phyloP scores from a whole-genome alignment of 2,113 vertebrate genomes.

The Prochilodus magdalenae region DNA sequence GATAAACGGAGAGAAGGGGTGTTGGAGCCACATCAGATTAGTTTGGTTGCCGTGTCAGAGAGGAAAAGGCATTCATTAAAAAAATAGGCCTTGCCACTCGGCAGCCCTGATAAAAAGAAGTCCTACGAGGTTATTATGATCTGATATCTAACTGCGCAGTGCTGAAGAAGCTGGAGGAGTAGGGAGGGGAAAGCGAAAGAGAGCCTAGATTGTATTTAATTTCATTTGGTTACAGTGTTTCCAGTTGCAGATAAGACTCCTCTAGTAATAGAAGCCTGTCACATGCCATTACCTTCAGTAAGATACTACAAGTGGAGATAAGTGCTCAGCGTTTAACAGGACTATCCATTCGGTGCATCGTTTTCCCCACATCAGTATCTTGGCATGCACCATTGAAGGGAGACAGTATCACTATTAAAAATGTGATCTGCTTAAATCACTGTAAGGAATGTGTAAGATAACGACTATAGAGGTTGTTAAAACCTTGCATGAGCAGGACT shows the following conservation, averaged over 20 bases:
- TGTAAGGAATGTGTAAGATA: background rate
- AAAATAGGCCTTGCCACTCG: conserved; percentile 22
- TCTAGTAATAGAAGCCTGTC: conserved; percentile 36
- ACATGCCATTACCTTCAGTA: conserved; percentile 43
- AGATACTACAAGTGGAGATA: conserved; percentile 18
- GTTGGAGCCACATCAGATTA: no score
- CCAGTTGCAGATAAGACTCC: conserved; percentile 46
- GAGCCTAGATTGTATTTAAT: conserved; percentile 48
- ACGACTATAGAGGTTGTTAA: background rate
- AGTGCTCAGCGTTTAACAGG: conserved; percentile 13
- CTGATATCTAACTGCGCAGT: conserved; percentile 22
- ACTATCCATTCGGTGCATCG: conserved; percentile 21
- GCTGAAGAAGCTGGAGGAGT: background rate
- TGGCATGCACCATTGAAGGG: background rate
- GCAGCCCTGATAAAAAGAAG: conserved; percentile 44
- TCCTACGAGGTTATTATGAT: conserved; percentile 49
- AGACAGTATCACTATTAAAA: background rate
- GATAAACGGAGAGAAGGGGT: background rate
- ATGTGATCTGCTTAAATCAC: background rate
- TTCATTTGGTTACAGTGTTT: conserved; percentile 55
- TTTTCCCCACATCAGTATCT: background rate
- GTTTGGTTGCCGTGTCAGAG: conserved; percentile 24
- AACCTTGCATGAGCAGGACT: background rate
- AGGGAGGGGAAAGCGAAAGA: background rate
- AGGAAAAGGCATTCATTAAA: conserved; percentile 13